phyloP scores from a whole-genome alignment of 2,113 vertebrate species.

The Takifugu flavidus region DNA sequence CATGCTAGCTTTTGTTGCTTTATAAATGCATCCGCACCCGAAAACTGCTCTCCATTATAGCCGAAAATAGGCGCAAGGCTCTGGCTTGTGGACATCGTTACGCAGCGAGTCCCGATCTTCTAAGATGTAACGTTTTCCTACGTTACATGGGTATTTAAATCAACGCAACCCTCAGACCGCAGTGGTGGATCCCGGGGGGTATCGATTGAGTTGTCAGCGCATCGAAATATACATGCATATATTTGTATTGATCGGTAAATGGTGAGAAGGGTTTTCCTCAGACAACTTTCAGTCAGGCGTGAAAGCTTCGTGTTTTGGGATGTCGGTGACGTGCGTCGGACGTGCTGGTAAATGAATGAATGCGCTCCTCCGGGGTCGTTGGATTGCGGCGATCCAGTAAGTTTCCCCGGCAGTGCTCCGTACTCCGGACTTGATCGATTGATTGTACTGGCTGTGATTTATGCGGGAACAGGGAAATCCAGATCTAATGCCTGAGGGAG shows the following conservation, averaged over 20 bases:
- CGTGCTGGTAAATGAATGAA: no score
- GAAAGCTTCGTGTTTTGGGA: not conserved
- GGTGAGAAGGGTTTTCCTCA: not conserved
- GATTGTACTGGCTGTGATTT: no score
- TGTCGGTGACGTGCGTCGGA: no score
- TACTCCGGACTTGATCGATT: no score
- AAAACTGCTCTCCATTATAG: conserved; percentile 1
- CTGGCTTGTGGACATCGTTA: not conserved
- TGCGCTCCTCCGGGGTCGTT: no score
- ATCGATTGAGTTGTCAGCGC: conserved; percentile 6
- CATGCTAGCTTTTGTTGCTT: conserved; percentile 64
- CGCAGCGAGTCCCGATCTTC: conserved; percentile 17
- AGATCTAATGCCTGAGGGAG: no score
- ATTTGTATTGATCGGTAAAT: not conserved
- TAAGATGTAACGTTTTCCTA: not conserved
- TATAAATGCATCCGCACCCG: conserved; percentile 2
- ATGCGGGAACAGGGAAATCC: no score
- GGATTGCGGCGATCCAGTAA: no score
- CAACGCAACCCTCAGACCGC: conserved; percentile 17
- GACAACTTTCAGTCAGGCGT: not conserved
- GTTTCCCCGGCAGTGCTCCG: no score
- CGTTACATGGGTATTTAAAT: no score
- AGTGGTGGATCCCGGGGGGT: conserved; percentile 16
- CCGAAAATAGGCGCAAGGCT: not conserved
- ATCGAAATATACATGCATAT: not conserved